Percentiles rank a stretch among this genome's conserved stretches.
phyloP scores from a whole-genome alignment of 2,888 invertebrate species.

The Oegoconia quadripuncta region DNA sequence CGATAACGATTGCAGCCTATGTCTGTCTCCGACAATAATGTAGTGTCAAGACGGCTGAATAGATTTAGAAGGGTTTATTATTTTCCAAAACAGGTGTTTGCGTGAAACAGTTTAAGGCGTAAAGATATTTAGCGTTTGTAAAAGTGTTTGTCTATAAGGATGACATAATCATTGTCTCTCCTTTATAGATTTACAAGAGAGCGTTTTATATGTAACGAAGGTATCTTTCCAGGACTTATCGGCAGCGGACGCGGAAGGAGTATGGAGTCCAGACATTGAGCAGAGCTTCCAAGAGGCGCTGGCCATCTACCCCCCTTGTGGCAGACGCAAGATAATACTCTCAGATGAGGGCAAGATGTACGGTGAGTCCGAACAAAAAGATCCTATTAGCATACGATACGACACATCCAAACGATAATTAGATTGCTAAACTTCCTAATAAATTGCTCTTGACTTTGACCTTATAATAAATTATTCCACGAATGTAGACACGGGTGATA shows the following conservation, averaged over 20 bases:
- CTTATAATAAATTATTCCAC: slow-evolving; percentile 5
- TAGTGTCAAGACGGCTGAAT: too few species aligned
- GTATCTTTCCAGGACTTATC: slow-evolving; percentile 88
- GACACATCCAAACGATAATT: background rate
- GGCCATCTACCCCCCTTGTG: slow-evolving; percentile 99
- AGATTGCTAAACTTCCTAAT: background rate
- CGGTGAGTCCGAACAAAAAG: slow-evolving; percentile 86
- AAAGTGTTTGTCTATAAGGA: background rate
- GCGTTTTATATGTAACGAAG: background rate
- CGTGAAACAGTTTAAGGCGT: too few species aligned
- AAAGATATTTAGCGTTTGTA: slow-evolving; percentile 4
- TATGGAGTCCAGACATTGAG: slow-evolving; percentile 99
- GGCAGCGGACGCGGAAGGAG: slow-evolving; percentile 99
- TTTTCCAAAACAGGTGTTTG: too few species aligned
- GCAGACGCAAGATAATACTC: slow-evolving; percentile 98
- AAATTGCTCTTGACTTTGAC: background rate
- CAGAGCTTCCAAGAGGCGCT: slow-evolving; percentile 99
- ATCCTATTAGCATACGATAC: slow-evolving; percentile 1
- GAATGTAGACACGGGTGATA: slow-evolving; percentile 1
- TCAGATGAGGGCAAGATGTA: slow-evolving; percentile 99
- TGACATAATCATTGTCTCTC: background rate
- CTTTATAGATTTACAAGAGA: background rate
- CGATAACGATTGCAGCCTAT: too few species aligned
- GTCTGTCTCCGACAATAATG: too few species aligned
- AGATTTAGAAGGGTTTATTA: too few species aligned